phyloP scores from a whole-genome alignment of 1,140 invertebrate genomes.

The Drosophila serrata region DNA sequence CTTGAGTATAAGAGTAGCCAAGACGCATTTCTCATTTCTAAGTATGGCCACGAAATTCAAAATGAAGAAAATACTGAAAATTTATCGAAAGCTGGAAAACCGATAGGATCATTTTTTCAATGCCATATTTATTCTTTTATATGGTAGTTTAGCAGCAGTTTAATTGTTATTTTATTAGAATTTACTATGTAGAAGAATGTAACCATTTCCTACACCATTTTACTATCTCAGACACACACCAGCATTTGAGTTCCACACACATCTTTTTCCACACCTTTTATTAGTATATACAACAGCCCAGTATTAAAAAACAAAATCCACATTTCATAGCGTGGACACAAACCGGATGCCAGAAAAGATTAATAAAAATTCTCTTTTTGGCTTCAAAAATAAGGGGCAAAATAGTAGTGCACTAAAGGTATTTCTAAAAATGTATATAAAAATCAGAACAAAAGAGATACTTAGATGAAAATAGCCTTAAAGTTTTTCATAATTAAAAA shows the following conservation, averaged over 20 bases:
- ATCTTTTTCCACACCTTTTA: not conserved
- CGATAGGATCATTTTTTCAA: not conserved
- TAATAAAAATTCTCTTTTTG: not conserved
- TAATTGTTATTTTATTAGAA: too few species aligned
- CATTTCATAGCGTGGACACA: not conserved
- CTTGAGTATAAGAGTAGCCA: constrained; percentile 4
- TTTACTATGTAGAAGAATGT: too few species aligned
- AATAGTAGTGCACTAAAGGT: too few species aligned
- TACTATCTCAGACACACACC: not conserved
- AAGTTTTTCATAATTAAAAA: too few species aligned
- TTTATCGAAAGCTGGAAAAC: not conserved
- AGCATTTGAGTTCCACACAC: not conserved
- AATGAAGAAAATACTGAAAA: not conserved
- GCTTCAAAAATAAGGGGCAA: not conserved
- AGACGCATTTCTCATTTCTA: not conserved
- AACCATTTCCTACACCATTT: too few species aligned
- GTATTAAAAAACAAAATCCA: not conserved
- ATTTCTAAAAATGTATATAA: too few species aligned
- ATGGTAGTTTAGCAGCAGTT: too few species aligned
- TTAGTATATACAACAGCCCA: not conserved
- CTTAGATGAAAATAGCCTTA: too few species aligned
- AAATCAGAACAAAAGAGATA: too few species aligned
- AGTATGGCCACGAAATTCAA: not conserved
- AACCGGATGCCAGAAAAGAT: not conserved
- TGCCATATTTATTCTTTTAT: not conserved